Evolutionary conservation across 2,113 vertebrate species (phyloP).

Genomic region (Microtus montanus): DNA sequence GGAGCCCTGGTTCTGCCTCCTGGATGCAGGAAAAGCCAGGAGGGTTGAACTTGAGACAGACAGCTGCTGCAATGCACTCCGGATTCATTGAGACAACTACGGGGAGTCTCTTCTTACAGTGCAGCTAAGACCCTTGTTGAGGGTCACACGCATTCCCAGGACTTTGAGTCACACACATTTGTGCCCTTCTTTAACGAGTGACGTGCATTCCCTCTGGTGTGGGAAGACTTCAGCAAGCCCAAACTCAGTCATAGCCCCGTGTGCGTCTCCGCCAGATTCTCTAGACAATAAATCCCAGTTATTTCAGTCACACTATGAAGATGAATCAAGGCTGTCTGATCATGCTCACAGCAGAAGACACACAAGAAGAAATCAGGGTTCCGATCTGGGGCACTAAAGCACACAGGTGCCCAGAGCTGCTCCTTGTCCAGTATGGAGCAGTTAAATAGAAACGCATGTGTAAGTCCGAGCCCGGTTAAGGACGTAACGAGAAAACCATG

Average conservation of each 20-base stretch:
- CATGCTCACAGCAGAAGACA: not conserved
- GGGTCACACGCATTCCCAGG: not conserved
- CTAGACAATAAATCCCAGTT: not conserved
- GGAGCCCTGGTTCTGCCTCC: not conserved
- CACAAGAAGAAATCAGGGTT: not conserved
- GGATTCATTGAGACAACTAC: accelerated
- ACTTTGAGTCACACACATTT: not conserved
- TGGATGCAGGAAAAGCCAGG: not conserved
- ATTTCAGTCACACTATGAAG: not conserved
- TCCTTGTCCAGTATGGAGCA: not conserved
- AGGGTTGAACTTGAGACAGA: not conserved
- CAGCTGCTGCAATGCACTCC: accelerated
- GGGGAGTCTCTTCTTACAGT: accelerated
- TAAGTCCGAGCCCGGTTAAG: accelerated
- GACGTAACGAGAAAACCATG: accelerated
- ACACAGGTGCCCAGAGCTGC: not conserved
- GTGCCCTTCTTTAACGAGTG: not conserved
- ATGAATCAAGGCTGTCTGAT: too few relatives aligned
- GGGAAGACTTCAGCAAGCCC: not conserved
- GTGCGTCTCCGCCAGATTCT: not conserved
- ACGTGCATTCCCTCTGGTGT: accelerated
- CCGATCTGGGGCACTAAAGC: not conserved
- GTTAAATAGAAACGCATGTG: not conserved
- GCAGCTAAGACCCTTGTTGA: not conserved
- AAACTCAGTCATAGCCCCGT: too few relatives aligned